phyloP scores from a whole-genome alignment of 2,113 vertebrate species.

The Istiophorus platypterus region DNA sequence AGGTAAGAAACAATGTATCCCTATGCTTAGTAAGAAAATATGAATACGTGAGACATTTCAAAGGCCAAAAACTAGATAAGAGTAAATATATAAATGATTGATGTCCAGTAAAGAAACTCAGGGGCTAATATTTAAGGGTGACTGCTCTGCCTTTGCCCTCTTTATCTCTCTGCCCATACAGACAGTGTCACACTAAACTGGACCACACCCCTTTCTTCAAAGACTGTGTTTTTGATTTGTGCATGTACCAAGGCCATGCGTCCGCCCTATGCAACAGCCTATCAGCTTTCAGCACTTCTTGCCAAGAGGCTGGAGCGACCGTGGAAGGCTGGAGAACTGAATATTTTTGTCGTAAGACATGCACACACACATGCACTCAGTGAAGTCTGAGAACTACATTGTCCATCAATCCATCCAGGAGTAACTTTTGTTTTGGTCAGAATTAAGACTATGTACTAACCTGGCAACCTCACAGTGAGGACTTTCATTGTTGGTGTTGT shows the following conservation, averaged over 20 bases:
- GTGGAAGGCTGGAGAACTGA: conserved; percentile 19
- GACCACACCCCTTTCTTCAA: conserved; percentile 10
- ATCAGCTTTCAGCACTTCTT: conserved; percentile 37
- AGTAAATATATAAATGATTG: no score
- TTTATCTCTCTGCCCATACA: conserved; percentile 9
- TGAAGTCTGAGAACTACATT: not conserved
- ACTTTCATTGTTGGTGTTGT: no score
- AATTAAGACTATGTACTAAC: no score
- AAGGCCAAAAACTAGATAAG: no score
- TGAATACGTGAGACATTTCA: no score
- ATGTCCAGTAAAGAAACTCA: no score
- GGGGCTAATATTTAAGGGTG: no score
- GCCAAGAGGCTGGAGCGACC: conserved; percentile 30
- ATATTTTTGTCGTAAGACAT: conserved; percentile 42
- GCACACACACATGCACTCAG: not conserved
- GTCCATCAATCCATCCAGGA: not conserved
- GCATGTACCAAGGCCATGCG: conserved; percentile 37
- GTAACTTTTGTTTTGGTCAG: no score
- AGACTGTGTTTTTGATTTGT: conserved; percentile 47
- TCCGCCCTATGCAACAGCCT: conserved; percentile 42
- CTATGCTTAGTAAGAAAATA: no score
- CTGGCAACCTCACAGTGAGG: no score
- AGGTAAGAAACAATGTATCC: no score
- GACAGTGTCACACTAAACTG: conserved; percentile 39
- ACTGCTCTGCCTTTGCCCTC: not conserved